A percentile compares a stretch with the other conserved stretches of the same genome.
Evolutionary conservation across 2,888 invertebrate genomes (phyloP).

Genomic region (Ernsta delagoae): DNA sequence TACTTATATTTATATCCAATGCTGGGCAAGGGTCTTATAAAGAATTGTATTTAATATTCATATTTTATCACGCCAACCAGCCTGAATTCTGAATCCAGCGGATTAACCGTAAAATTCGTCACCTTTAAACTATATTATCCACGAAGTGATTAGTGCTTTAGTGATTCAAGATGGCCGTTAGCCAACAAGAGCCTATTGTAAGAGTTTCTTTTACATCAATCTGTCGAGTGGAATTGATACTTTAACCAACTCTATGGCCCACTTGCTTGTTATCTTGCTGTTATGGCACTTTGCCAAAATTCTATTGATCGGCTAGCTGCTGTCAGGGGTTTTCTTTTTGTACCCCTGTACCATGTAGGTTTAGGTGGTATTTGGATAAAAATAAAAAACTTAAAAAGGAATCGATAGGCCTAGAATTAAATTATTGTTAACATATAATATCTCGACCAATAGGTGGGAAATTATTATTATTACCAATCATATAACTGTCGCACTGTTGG

Average conservation of each 20-base stretch:
- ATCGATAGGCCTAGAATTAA: neutral
- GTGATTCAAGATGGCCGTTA: slow-evolving; percentile 13
- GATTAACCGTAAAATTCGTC: no score
- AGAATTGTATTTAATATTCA: no score
- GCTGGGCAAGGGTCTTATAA: no score
- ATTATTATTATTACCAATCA: no score
- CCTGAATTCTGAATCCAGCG: no score
- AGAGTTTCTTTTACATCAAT: slow-evolving; percentile 5
- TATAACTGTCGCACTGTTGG: no score
- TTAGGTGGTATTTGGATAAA: no score
- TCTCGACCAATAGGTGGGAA: no score
- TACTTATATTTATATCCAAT: no score
- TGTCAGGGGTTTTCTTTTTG: slow-evolving; percentile 22
- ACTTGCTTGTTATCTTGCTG: slow-evolving; percentile 34
- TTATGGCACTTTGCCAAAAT: slow-evolving; percentile 42
- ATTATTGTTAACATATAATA: no score
- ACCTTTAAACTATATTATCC: neutral
- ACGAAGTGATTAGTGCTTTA: neutral
- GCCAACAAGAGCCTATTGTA: slow-evolving; percentile 24
- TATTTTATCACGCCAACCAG: no score
- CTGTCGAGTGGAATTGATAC: slow-evolving; percentile 26
- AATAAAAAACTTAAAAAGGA: no score
- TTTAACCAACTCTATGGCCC: slow-evolving; percentile 31
- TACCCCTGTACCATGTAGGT: neutral
- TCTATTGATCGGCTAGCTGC: slow-evolving; percentile 38